Evolutionary conservation across 2,113 vertebrate species (phyloP), one percentile per base, ranked within the genome.

Genomic region (Callionymus lyra): DNA sequence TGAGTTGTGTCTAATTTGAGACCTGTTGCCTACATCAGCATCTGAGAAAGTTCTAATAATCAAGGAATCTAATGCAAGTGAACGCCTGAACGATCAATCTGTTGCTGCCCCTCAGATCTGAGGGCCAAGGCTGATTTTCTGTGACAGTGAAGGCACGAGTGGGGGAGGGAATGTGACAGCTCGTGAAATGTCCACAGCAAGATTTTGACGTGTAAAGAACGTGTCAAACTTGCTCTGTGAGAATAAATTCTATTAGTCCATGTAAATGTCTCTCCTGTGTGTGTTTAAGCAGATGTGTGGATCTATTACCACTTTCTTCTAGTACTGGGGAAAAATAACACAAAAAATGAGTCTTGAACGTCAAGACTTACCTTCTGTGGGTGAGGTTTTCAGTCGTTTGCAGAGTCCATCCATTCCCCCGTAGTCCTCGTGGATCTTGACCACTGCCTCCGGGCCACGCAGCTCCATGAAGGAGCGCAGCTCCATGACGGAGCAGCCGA

Each of bases 401-500:
- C 95, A 99, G 77, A 99, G 85, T 75, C 91, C 93, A 52, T 96
- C 91, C 1, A 88, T 80, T 75, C 88, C 92, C 63, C 89, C 91
- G 9, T 94, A 96, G 40, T 90, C 90, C 79, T 98, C 94, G 82
- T 96, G 96, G 79, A 98, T 87, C 87, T 92, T 97, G 78, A 93
- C 89, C 77, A 95, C 88, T n/a, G 90, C 94, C 79, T 98, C 94
- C 1, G 86, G 84, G 76, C 93, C 89, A 70, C 94, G 88, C 58
- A 98, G 90, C 85, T 99, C 95, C 95, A 99, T 99, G 75, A 99
- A 87, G 43, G 85, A 89, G 68, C 95, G 93, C 72, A 99, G 90
- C 58, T 99, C 94, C 76, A 90, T 81, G 77, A 99, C 53, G 0
- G 91, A 89, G 84, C 90, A 94, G 76, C 94, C 91, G 36, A 95